Percentiles rank a stretch among this genome's conserved stretches.
These are phyloP conservation scores for Fringilla coelebs DNA, from an alignment of 2,797 vertebrate genomes.

Conservation along the genomic window DNA sequence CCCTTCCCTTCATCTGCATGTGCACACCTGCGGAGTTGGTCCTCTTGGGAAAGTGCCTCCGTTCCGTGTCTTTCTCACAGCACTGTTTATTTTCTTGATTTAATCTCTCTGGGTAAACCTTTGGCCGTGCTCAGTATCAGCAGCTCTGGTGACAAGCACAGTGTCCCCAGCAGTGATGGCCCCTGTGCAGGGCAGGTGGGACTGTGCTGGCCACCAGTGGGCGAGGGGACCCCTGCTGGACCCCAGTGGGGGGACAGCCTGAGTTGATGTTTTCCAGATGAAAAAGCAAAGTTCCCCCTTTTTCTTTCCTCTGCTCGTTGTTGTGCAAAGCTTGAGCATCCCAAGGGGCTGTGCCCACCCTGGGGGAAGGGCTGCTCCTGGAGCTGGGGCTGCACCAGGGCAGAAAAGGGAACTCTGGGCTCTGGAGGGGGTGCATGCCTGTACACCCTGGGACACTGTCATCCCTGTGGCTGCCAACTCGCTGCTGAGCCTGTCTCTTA, in stretches of 20 bases:
- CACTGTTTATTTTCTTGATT: background rate
- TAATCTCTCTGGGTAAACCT: background rate
- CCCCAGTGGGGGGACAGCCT: no score
- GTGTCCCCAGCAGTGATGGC: fast-evolving
- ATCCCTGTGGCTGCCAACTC: background rate
- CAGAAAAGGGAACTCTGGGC: background rate
- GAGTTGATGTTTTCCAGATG: background rate
- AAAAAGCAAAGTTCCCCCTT: background rate
- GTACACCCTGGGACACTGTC: fast-evolving
- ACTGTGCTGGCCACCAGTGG: background rate
- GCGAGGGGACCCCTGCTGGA: background rate
- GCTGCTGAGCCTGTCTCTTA: background rate
- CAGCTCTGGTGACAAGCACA: fast-evolving
- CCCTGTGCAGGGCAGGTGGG: background rate
- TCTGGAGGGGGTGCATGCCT: fast-evolving
- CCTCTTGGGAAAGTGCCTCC: background rate
- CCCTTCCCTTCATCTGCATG: fast-evolving
- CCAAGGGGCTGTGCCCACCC: fast-evolving
- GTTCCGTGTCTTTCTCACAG: fast-evolving
- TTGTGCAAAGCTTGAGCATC: background rate
- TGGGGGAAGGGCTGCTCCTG: no score
- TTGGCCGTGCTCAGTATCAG: background rate
- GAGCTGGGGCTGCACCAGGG: background rate
- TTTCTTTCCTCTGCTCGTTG: fast-evolving
- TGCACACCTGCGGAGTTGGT: fast-evolving